Conservation (phyloP, 2,888 invertebrate genomes). For the Diaperis boleti region DNA sequence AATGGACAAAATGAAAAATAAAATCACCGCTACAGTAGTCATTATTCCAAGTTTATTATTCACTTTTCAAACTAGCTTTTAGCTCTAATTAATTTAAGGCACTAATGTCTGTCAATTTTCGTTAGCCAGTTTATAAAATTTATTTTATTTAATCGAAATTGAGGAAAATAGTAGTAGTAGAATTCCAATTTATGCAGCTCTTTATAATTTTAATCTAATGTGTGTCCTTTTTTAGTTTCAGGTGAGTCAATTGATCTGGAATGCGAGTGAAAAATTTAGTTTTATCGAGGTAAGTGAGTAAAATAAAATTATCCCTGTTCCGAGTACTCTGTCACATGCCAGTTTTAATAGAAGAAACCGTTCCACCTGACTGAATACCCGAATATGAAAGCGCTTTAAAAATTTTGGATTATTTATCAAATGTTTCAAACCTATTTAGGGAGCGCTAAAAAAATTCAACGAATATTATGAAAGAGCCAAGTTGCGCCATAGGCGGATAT, state of each 20-base stretch:
- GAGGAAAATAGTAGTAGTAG: too few species aligned
- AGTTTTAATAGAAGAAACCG: slow-evolving; percentile 28
- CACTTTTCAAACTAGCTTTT: too few species aligned
- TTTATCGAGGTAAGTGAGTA: slow-evolving; percentile 30
- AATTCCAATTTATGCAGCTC: too few species aligned
- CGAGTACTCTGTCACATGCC: slow-evolving; percentile 15
- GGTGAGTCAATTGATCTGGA: slow-evolving; percentile 24
- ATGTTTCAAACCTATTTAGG: slow-evolving; percentile 15
- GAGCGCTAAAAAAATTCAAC: too few species aligned
- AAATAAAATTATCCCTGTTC: slow-evolving; percentile 23
- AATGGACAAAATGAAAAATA: too few species aligned
- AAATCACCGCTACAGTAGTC: too few species aligned
- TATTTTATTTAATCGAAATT: too few species aligned
- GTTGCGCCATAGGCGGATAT: slow-evolving; percentile 5
- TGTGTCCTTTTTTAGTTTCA: slow-evolving; percentile 35
- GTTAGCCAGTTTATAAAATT: too few species aligned
- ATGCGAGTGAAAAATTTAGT: slow-evolving; percentile 13
- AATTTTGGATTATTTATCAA: slow-evolving; percentile 45
- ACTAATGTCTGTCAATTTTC: too few species aligned
- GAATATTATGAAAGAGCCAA: too few species aligned
- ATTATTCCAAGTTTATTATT: too few species aligned
- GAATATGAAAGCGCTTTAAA: slow-evolving; percentile 39
- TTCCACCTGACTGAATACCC: slow-evolving; percentile 50
- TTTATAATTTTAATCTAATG: not conserved
- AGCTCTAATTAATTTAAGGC: too few species aligned